Evolutionary conservation across 2,888 invertebrate species (phyloP).

Genomic region (Branchipolynoe longqiensis): DNA sequence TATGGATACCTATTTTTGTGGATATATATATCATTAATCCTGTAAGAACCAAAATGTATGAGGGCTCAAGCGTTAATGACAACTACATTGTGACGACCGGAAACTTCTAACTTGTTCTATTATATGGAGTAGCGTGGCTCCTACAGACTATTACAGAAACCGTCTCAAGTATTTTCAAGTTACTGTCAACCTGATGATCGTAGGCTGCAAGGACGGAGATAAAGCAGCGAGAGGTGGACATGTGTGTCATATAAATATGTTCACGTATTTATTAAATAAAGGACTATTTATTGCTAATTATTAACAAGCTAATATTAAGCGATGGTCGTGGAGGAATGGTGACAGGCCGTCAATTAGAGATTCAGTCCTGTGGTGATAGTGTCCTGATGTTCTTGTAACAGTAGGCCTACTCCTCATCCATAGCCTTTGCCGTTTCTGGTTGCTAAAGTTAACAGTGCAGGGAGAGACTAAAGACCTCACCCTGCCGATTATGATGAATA

Average conservation of each 20-base stretch:
- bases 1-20: no score
- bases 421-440: conserved; percentile 11
- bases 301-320: no score
- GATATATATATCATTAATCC: no score
- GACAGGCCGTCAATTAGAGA: neutral
- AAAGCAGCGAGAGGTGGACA: no score
- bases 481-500: neutral
- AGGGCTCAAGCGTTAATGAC: no score
- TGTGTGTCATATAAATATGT: conserved; percentile 38
- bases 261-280: conserved; percentile 12
- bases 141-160: conserved; percentile 21
- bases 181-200: conserved; percentile 11
- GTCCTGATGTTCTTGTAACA: conserved; percentile 22
- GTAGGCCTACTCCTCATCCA: no score
- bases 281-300: no score
- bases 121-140: no score
- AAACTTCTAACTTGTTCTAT: no score
- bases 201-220: neutral
- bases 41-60: no score
- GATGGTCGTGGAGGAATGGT: neutral
- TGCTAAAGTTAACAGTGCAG: neutral
- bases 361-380: neutral
- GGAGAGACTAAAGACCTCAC: no score
- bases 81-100: no score
- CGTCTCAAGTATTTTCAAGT: conserved; percentile 51